Percentiles rank a stretch among this genome's conserved stretches.
These are phyloP conservation scores for Aleiodes sp. DNA, from an alignment of 1,140 invertebrate species.

Conservation along the genomic window DNA sequence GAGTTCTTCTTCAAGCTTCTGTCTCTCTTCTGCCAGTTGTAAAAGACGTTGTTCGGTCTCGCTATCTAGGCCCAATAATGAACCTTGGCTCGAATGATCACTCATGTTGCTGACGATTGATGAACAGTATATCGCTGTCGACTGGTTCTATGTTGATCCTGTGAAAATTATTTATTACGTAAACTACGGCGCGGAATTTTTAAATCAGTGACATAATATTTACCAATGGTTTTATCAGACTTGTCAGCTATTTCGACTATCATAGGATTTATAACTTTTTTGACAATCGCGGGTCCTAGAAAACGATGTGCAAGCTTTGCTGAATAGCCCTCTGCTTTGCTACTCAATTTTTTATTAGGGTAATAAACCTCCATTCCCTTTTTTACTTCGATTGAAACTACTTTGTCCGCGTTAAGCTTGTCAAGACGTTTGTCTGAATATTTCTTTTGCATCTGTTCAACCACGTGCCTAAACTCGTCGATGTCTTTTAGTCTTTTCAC, in stretches of 20 bases:
- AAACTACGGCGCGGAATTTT: conserved; percentile 32
- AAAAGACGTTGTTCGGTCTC: no score
- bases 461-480: conserved; percentile 29
- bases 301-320: conserved; percentile 27
- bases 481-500: not conserved
- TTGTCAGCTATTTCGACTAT: conserved; percentile 27
- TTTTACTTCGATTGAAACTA: not conserved
- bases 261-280: not conserved
- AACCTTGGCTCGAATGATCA: no score
- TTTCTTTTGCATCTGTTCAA: conserved; percentile 16
- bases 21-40: no score
- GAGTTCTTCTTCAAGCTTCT: no score
- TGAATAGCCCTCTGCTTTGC: conserved; percentile 25
- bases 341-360: no score
- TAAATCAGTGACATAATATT: no score
- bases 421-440: conserved; percentile 17
- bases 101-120: no score
- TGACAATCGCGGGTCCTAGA: conserved; percentile 20
- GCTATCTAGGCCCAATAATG: no score
- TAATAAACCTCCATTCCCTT: conserved; percentile 27
- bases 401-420: conserved; percentile 6
- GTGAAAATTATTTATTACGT: not conserved
- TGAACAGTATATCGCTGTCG: no score
- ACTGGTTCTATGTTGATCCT: no score
- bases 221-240: conserved; percentile 18